Base-by-base conservation (phyloP, 2,888 invertebrate genomes). In the Loripinus fragilis region DNA sequence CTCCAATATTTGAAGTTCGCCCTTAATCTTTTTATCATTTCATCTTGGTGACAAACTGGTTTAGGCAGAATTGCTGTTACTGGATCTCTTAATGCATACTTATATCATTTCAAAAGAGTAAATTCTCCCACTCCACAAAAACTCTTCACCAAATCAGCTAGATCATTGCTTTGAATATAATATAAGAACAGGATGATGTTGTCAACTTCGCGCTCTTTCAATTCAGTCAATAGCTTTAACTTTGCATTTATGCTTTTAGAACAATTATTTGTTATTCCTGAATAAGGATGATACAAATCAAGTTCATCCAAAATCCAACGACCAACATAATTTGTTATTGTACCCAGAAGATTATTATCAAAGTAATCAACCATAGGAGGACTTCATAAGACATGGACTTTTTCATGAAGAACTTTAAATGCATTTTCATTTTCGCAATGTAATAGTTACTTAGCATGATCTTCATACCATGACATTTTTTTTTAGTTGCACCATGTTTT, bases 181-280 rank as follows among this genome's bases (percentile, higher is more conserved):
- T 67, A 0, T 33, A 77, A 68, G 2, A 66, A 74, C 15, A 78
- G 33, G 25, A 70, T 74, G 10, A 78, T 67, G 52, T 52, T 52
- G 71, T 78, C 67, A 45, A 78, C 70, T 8, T 20, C n/a, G n/a
- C 38, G 64, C n/a, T 78, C 78, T 66, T 71, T 74, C 23, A 23
- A 66, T 7, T 78, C 66, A 8, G 70, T 48, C 0, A 74, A 35
- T 41, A 67, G 25, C 52, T 45, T 78, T 74, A 38, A 74, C 42
- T 65, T 71, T 42, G 78, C 71, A 71, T 78, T 78, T 15, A 66
- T 25, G 38, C 66, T 71, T 35, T 78, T 74, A 55, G 30, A 25
- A 0, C 42, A 74, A 67, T 78, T 74, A 45, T 78, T 78, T 23
- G 74, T 78, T 33, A 74, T 35, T 0, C 71, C 78, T 5, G 78